These are phyloP conservation scores for Drosophila testacea DNA, from an alignment of 2,888 invertebrate species.

Conservation along the genomic window DNA sequence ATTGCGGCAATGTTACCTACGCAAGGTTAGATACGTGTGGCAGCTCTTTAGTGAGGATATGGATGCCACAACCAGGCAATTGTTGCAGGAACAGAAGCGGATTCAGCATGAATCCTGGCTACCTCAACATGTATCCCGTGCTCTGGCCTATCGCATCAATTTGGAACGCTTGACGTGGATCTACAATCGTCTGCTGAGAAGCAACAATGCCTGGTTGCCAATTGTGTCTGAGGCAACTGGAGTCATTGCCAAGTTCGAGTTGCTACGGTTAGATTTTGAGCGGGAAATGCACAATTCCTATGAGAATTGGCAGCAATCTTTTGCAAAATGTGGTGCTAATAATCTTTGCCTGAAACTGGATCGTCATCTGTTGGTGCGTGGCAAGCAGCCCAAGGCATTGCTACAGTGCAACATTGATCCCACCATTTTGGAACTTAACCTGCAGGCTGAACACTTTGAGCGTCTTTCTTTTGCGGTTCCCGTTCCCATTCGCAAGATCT, in stretches of 20 bases:
- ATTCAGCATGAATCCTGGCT: slow-evolving; percentile 88
- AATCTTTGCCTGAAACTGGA: slow-evolving; percentile 88
- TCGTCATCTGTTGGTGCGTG: slow-evolving; percentile 90
- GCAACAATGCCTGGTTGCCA: slow-evolving; percentile 92
- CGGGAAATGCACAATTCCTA: slow-evolving; percentile 86
- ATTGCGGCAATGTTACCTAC: slow-evolving; percentile 89
- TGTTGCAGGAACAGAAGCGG: slow-evolving; percentile 87
- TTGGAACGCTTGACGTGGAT: slow-evolving; percentile 88
- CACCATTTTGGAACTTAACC: slow-evolving; percentile 88
- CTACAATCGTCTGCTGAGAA: slow-evolving; percentile 87
- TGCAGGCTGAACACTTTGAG: slow-evolving; percentile 91
- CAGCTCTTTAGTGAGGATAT: slow-evolving; percentile 91
- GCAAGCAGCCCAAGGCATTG: slow-evolving; percentile 88
- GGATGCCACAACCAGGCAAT: slow-evolving; percentile 89
- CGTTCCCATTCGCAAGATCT: slow-evolving; percentile 88
- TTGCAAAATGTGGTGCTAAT: slow-evolving; percentile 85
- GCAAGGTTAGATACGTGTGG: slow-evolving; percentile 89
- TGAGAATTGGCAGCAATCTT: slow-evolving; percentile 85
- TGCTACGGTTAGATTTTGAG: slow-evolving; percentile 73
- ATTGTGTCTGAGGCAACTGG: slow-evolving; percentile 88
- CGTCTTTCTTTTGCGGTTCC: slow-evolving; percentile 90
- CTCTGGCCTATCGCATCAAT: slow-evolving; percentile 89
- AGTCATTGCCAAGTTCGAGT: slow-evolving; percentile 88
- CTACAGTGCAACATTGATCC: slow-evolving; percentile 93
- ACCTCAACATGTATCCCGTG: slow-evolving; percentile 91